Conservation (phyloP, 2,888 invertebrate genomes). For the Pseudococcus longispinus region DNA sequence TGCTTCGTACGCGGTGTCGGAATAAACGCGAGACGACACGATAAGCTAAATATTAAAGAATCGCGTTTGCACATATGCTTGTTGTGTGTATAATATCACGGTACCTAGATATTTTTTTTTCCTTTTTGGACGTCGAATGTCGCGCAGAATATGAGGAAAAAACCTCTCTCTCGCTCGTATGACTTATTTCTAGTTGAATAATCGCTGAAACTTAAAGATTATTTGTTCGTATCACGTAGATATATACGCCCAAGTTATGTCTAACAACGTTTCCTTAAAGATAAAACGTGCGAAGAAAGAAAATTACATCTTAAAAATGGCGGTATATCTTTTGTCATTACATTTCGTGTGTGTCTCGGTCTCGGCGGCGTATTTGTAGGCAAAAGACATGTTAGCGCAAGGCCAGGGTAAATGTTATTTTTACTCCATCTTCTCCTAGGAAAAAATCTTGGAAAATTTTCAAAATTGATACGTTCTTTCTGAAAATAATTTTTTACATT, state of each 20-base stretch:
- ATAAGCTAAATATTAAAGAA: background rate
- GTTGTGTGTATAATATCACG: background rate
- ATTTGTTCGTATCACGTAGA: slow-evolving; percentile 36
- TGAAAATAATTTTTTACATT: too few species aligned
- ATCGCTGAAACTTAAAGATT: slow-evolving; percentile 30
- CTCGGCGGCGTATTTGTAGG: too few species aligned
- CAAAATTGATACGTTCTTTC: too few species aligned
- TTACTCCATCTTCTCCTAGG: too few species aligned
- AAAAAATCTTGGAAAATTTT: too few species aligned
- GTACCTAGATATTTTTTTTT: background rate
- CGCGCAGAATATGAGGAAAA: background rate
- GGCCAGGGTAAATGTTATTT: too few species aligned
- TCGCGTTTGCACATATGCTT: background rate
- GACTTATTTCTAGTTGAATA: slow-evolving; percentile 34
- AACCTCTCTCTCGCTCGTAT: background rate
- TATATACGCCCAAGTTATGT: slow-evolving; percentile 25
- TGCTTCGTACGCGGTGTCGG: background rate
- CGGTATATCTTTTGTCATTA: slow-evolving; percentile 39
- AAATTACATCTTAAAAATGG: slow-evolving; percentile 22
- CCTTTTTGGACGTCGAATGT: background rate
- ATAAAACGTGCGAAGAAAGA: slow-evolving; percentile 45
- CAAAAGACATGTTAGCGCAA: too few species aligned
- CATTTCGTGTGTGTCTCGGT: background rate
- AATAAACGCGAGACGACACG: background rate
- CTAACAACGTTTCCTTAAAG: slow-evolving; percentile 35